Conservation (phyloP, 2,113 vertebrate genomes). For the Apteryx mantelli region DNA sequence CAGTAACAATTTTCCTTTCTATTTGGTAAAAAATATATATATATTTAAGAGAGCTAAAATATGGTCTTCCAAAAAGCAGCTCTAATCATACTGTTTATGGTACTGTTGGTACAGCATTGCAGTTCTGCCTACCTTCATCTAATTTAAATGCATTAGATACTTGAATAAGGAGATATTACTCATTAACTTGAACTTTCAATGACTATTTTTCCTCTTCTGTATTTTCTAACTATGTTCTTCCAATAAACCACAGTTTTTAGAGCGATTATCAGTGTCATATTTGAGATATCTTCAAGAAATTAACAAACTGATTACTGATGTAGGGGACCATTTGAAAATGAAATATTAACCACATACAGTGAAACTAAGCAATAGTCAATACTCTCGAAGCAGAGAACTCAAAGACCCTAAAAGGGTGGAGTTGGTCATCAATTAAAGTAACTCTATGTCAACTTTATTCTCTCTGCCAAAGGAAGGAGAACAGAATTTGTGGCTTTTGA, state of each 20-base stretch:
- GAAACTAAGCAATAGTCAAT: neutral
- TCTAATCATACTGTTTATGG: neutral
- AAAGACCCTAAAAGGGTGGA: neutral
- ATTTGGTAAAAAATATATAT: neutral
- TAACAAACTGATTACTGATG: neutral
- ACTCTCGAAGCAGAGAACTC: neutral
- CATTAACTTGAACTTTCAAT: neutral
- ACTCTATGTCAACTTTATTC: neutral
- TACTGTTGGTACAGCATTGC: neutral
- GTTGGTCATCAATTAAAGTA: neutral
- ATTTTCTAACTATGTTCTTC: neutral
- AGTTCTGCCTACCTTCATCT: neutral
- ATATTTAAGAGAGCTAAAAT: neutral
- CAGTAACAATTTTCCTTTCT: neutral
- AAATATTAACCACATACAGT: neutral
- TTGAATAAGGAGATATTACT: neutral
- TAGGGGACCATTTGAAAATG: neutral
- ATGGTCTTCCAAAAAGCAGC: neutral
- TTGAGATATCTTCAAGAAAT: neutral
- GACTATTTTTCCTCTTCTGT: neutral
- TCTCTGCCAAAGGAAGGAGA: neutral
- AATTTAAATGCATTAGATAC: neutral
- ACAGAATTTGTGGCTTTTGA: neutral
- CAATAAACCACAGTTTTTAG: neutral
- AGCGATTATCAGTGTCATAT: neutral